phyloP scores from a whole-genome alignment of 2,113 vertebrate genomes.

The Ptilonorhynchus violaceus region DNA sequence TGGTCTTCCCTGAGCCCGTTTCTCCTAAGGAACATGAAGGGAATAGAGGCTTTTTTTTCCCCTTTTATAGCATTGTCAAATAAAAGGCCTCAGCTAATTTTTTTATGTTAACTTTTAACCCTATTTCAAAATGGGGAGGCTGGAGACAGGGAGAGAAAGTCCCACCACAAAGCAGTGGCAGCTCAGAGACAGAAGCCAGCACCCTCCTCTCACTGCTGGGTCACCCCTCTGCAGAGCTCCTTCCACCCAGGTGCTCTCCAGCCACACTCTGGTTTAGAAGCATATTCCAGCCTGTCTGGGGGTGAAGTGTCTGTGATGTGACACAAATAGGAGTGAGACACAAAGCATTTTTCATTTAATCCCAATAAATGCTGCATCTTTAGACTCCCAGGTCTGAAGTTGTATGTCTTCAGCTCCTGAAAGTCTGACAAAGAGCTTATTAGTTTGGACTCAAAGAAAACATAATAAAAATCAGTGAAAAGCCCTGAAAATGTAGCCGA shows the following conservation, averaged over 20 bases:
- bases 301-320: not conserved
- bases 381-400: not conserved
- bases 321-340: fast-evolving
- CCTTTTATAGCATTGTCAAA: not conserved
- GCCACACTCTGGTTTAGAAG: not conserved
- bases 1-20: conserved; percentile 96
- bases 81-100: not conserved
- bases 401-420: not conserved
- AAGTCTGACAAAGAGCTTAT: too few relatives aligned
- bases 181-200: not conserved
- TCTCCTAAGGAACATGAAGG: conserved; percentile 77
- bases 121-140: not conserved
- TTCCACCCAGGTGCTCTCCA: not conserved
- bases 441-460: not conserved
- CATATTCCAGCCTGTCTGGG: not conserved
- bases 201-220: not conserved
- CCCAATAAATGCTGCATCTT: not conserved
- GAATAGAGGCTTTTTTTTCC: not conserved
- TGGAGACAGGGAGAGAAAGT: not conserved
- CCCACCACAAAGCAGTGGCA: too few relatives aligned
- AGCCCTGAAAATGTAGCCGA: fast-evolving
- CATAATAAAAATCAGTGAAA: not conserved
- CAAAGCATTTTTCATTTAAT: not conserved
- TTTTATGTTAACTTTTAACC: not conserved
- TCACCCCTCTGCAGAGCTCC: not conserved